Evolutionary conservation across 2,797 vertebrate species (phyloP), one percentile per base, ranked within the genome.

Genomic region (Rhinella marina): DNA sequence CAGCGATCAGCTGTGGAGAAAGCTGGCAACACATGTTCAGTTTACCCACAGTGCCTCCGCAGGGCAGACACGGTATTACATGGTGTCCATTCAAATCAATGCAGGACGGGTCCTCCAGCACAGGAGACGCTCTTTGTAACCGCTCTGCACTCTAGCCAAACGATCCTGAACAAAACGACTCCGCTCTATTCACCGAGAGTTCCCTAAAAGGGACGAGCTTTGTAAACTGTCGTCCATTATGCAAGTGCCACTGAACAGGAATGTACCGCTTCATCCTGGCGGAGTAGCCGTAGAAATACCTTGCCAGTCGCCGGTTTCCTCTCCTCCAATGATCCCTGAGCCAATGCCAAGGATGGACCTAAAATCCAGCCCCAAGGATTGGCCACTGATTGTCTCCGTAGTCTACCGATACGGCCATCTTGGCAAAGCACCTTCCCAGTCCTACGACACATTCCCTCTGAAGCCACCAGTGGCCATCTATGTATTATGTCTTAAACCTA

Each of bases 401-500:
- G 57, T 57, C n/a, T 73, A 56, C 57, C 57, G n/a, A 29, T 61
- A 84, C 66, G 64, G 73, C 75, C 84, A 78, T 78, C n/a, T 78
- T 32, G 21, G 61, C 48, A 5, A 25, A 27, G 84, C 56, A 78
- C 73, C 57, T 61, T 85, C n/a, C 25, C 23, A 70, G 17, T 56
- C 32, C 32, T 32, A 16, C 14, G 7, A 13, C 41, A 25, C 54
- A 16, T 83, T 72, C 82, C 70, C 41, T 12, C 56, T 84, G 81
- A 52, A 66, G 61, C 56, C 25, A 1, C 17, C 57, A 80, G 62
- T 10, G 2, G 66, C 56, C 82, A 2, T 62, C 54, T 76, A 48
- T 52, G 68, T 87, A n/a, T 82, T 54, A 41, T 84, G 81, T 88
- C 52, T 79, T 88, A 50, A 70, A 86, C 76, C 57, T 72, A 57